Conservation (phyloP, 2,113 vertebrate genomes). For the Henicopernis longicauda region DNA sequence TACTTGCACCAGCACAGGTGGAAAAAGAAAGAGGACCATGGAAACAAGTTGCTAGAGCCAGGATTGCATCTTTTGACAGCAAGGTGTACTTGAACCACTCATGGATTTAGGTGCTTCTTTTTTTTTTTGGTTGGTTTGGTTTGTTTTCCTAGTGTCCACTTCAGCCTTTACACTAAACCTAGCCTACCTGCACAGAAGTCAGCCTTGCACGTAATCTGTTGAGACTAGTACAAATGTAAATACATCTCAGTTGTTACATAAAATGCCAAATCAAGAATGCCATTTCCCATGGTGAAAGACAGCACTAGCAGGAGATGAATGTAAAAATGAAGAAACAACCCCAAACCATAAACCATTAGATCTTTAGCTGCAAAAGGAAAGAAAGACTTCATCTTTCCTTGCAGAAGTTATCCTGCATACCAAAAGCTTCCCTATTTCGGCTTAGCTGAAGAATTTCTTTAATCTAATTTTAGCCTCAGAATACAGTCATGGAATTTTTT, state of each 20-base stretch:
- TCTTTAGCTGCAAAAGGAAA: not conserved
- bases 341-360: not conserved
- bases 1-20: not conserved
- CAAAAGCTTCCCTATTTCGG: not conserved
- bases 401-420: not conserved
- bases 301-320: not conserved
- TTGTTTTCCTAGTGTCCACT: not conserved
- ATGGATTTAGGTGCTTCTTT: not conserved
- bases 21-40: not conserved
- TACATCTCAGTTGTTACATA: not conserved
- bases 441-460: not conserved
- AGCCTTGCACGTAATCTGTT: not conserved
- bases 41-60: not conserved
- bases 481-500: not conserved
- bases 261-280: not conserved
- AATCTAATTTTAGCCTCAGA: not conserved
- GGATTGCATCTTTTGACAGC: not conserved
- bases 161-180: not conserved
- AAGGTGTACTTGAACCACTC: not conserved
- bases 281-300: not conserved
- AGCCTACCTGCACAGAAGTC: not conserved
- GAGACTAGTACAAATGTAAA: not conserved
- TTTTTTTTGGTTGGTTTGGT: not conserved
- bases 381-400: not conserved
- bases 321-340: not conserved